Conservation (phyloP, 2,113 vertebrate species). For the Spea multiplicata region DNA sequence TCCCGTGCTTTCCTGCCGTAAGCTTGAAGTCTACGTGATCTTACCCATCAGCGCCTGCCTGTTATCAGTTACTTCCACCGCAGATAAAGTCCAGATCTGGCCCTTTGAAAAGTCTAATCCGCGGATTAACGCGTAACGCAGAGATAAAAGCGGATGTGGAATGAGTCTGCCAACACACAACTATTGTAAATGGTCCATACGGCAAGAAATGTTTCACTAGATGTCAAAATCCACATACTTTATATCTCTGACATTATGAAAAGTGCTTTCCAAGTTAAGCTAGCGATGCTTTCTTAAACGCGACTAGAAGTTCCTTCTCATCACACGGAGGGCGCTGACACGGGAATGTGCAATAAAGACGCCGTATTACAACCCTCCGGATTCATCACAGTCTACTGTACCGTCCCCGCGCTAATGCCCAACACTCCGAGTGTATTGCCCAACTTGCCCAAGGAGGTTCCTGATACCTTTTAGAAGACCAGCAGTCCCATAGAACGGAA, state of each 20-base stretch:
- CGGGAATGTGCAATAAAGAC: no score
- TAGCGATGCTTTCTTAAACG: neutral
- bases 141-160: neutral
- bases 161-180: conserved; percentile 1
- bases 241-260: neutral
- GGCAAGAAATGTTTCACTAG: conserved; percentile 2
- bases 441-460: no score
- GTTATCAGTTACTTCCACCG: neutral
- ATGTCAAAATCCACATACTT: conserved; percentile 13
- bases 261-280: neutral
- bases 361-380: no score
- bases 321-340: no score
- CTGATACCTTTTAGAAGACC: no score
- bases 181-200: neutral
- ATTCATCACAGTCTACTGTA: no score
- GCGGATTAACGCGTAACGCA: neutral
- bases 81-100: neutral
- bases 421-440: no score
- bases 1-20: no score
- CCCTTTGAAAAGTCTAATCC: conserved; percentile 7
- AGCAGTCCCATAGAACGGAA: no score
- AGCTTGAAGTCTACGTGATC: neutral
- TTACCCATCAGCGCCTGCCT: neutral
- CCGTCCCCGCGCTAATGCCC: no score
- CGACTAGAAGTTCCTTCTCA: neutral